Base-by-base conservation (phyloP, 2,797 vertebrate species). In the Sebastes goodei region DNA sequence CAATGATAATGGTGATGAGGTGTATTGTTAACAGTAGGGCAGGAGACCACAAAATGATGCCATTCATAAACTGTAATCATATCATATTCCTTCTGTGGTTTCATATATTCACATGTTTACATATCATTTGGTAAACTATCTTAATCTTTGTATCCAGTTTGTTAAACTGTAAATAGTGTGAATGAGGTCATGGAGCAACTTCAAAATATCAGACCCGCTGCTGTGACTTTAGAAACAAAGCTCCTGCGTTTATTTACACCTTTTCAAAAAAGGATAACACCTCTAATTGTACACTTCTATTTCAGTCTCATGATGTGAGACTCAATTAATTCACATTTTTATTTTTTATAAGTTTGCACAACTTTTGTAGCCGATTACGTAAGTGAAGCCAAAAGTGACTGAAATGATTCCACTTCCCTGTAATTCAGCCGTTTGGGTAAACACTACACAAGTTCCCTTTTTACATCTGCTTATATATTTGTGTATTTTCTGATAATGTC, bases 1-100 rank as follows among this genome's bases (percentile, higher is more conserved):
- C 74, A 71, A 14, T 15, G 63, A 88, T 88, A 76, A 92, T 59
- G 57, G 63, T 78, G 84, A 79, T 84, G 83, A 88, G 79, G 82
- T 89, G 83, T 74, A 12, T 67, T 72, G 29, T 32, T 68, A 66
- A 80, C 68, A 72, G 71, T 27, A 15, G 75, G 46, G 15, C 62
- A 70, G 71, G 59, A 82, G 55, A 65, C 67, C 62, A 72, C 68
- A 78, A 55, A 53, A 70, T 27, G 6, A 80, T 59, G 59, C 65
- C 32, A 66, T 65, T 64, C 11, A 63, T 35, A 32, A 85, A 59
- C 57, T 63, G 17, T 10, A 60, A 75, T 32, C 67, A 52, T 4
- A 62, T 27, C 35, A 42, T 30, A 65, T 61, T 74, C 55, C 9
- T 17, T 69, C 32, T 38, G 65, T 35, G 8, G 25, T 21, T 79